Percentiles rank a stretch among this genome's conserved stretches.
Conservation (phyloP, 1,140 invertebrate genomes). For the Plodia interpunctella region DNA sequence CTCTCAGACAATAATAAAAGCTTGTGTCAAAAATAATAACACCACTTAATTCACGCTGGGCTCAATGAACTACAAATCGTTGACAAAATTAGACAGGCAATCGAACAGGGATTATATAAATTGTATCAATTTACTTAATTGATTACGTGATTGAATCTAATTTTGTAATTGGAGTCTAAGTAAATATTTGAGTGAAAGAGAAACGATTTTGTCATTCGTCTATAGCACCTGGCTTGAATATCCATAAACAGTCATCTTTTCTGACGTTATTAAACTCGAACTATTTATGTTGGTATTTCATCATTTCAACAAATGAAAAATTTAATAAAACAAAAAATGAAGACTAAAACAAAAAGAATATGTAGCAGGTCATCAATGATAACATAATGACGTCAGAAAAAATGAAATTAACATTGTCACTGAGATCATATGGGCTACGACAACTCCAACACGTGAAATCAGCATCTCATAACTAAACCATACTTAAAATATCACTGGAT, state of each 20-base stretch:
- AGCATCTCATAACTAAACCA: neutral
- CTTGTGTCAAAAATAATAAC: too few relatives aligned
- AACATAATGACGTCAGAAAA: neutral
- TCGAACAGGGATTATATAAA: slow-evolving; percentile 10
- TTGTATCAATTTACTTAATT: slow-evolving; percentile 18
- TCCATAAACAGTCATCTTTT: neutral
- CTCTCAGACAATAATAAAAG: too few relatives aligned
- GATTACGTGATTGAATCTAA: slow-evolving; percentile 14
- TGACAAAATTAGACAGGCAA: neutral
- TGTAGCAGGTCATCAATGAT: too few relatives aligned
- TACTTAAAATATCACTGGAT: slow-evolving; percentile 56
- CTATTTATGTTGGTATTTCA: too few relatives aligned
- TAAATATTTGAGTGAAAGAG: neutral
- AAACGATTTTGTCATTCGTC: neutral
- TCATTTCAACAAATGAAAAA: too few relatives aligned
- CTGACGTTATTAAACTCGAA: neutral
- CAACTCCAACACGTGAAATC: neutral
- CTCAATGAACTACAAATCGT: neutral
- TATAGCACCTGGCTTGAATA: slow-evolving; percentile 24
- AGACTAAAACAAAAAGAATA: too few relatives aligned
- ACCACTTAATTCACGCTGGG: neutral
- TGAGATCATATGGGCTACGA: neutral
- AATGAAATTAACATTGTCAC: neutral
- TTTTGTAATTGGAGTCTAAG: slow-evolving; percentile 7
- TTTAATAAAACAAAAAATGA: too few relatives aligned